Evolutionary conservation across 2,797 vertebrate species (phyloP), one percentile per base, ranked within the genome.

Genomic region (Hafferia zeledoni): DNA sequence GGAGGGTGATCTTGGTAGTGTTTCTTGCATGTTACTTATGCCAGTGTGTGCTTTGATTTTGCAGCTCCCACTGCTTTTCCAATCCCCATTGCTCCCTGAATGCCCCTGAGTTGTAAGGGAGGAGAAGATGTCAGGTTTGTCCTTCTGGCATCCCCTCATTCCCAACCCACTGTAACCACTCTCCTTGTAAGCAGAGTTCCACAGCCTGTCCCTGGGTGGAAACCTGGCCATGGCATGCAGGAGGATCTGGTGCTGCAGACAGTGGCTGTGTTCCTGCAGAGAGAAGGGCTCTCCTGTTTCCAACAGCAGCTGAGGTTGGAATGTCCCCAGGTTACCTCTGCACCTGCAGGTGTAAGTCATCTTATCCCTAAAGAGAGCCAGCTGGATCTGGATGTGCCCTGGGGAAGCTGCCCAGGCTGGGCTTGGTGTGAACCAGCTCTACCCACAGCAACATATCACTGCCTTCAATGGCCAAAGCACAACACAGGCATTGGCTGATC

Each of bases 211-310:
- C 64, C 41, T 35, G 30, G 39, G 23, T 44, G n/a, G 16, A 44
- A 56, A 33, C 22, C 17, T 9, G 25, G 5, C 77, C 1, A 1
- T 18, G 44, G 33, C 17, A 11, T 3, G 33, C 22, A 4, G 2
- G 17, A 37, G 17, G 6, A 31, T 20, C 37, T 28, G 19, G 7
- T 18, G 22, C 37, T 65, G 56, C 61, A 33, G 61, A 22, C 3
- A 2, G 33, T 19, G 33, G 33, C 35, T 53, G 43, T 17, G 1
- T 60, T 67, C 39, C 25, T 44, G 61, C 46, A 55, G 74, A 28
- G 59, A 11, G 27, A 61, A n/a, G 75, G 47, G 27, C 75, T 56
- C 17, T 19, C 55, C 11, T 1, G 1, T 28, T 67, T 55, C 68
- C 2, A 1, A 6, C n/a, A 43, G 60, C 52, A 16, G 9, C 70